Conservation (phyloP, 2,113 vertebrate species). For the Orientallactaga bullata region DNA sequence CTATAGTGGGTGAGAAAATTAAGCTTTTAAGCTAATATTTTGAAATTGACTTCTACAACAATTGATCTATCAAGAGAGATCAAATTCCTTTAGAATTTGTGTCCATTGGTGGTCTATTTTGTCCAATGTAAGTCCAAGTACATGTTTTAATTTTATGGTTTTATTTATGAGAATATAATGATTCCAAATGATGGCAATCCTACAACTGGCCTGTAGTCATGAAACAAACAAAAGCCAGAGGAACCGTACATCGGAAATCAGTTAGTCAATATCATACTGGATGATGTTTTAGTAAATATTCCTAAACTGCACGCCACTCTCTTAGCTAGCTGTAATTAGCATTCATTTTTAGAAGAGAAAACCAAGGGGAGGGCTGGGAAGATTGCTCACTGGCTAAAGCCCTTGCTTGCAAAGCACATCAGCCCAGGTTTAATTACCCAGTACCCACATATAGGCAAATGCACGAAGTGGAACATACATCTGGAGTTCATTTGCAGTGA, state of each 20-base stretch:
- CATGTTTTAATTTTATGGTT: background rate
- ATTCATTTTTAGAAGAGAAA: background rate
- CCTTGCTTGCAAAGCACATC: too few species aligned
- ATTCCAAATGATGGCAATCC: background rate
- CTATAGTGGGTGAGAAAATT: too few species aligned
- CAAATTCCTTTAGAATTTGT: background rate
- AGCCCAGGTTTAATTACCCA: too few species aligned
- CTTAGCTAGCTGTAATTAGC: background rate
- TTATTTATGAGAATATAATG: background rate
- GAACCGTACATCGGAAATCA: background rate
- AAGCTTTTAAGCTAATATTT: background rate
- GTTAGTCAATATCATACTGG: background rate
- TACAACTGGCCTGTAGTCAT: too few species aligned
- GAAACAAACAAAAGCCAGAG: background rate
- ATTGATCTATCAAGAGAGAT: too few species aligned
- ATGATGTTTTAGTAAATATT: background rate
- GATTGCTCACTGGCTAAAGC: too few species aligned
- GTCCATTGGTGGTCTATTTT: background rate
- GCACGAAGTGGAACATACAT: too few species aligned
- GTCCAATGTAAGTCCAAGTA: background rate
- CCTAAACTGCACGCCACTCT: background rate
- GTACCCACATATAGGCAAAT: too few species aligned
- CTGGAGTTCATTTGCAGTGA: too few species aligned
- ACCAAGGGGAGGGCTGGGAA: background rate
- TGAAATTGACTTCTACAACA: too few species aligned